Conservation (phyloP, 2,797 vertebrate genomes). For the Podargus strigoides region DNA sequence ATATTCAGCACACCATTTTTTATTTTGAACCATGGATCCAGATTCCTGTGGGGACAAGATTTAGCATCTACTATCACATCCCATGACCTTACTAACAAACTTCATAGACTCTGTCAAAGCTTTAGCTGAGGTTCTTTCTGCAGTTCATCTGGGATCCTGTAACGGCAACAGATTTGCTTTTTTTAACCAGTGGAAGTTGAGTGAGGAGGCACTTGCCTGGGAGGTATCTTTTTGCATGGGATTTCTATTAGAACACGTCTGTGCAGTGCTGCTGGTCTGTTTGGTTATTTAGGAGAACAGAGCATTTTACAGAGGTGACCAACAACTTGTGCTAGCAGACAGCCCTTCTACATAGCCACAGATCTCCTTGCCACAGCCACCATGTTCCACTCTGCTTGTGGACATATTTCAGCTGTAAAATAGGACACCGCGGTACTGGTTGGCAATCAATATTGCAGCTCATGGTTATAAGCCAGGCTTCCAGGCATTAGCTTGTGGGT, state of each 20-base stretch:
- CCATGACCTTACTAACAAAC: background rate
- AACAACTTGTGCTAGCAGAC: fast-evolving
- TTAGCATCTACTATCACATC: background rate
- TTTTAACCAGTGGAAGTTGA: background rate
- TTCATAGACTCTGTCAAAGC: background rate
- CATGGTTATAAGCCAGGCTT: background rate
- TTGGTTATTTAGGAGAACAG: background rate
- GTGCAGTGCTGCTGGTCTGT: background rate
- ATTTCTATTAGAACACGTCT: background rate
- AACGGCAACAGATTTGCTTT: background rate
- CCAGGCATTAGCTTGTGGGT: background rate
- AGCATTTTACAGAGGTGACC: background rate
- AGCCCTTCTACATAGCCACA: background rate
- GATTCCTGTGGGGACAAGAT: background rate
- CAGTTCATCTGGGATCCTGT: background rate
- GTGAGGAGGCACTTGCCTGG: background rate
- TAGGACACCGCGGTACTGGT: background rate
- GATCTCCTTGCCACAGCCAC: background rate
- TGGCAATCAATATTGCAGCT: background rate
- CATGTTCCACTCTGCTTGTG: background rate
- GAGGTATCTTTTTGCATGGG: background rate
- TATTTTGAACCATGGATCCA: background rate
- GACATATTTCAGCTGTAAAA: background rate
- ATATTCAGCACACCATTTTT: background rate
- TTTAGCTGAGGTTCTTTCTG: background rate